Conservation (phyloP, 2,797 vertebrate species). For the Linurgus olivaceus region DNA sequence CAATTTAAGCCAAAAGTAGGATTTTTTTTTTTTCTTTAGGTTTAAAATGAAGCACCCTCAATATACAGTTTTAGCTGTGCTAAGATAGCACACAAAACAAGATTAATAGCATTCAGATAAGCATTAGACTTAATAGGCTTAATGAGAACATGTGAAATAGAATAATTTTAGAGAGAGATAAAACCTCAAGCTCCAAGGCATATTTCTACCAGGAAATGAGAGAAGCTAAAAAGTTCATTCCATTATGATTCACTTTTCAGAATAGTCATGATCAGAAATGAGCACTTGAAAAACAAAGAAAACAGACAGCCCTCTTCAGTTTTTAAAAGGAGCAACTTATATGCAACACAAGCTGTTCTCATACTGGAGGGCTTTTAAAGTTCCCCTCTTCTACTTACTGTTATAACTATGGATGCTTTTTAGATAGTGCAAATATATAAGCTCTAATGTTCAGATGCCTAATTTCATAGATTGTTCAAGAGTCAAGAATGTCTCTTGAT, state of each 20-base stretch:
- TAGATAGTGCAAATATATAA: not conserved
- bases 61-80: not conserved
- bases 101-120: conserved; percentile 10
- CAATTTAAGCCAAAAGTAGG: not conserved
- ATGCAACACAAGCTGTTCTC: not conserved
- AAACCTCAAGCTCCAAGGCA: not conserved
- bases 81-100: not conserved
- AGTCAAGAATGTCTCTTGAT: not conserved
- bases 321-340: not conserved
- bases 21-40: not conserved
- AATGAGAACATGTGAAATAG: not conserved
- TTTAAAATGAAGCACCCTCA: not conserved
- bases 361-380: not conserved
- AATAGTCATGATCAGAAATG: not conserved
- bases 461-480: not conserved
- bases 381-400: not conserved
- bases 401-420: not conserved
- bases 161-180: not conserved
- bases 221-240: not conserved
- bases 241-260: not conserved
- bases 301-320: not conserved
- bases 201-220: not conserved
- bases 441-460: not conserved
- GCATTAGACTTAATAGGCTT: not conserved
- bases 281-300: not conserved